phyloP scores from a whole-genome alignment of 2,113 vertebrate species.

The Urocynchramus pylzowi region DNA sequence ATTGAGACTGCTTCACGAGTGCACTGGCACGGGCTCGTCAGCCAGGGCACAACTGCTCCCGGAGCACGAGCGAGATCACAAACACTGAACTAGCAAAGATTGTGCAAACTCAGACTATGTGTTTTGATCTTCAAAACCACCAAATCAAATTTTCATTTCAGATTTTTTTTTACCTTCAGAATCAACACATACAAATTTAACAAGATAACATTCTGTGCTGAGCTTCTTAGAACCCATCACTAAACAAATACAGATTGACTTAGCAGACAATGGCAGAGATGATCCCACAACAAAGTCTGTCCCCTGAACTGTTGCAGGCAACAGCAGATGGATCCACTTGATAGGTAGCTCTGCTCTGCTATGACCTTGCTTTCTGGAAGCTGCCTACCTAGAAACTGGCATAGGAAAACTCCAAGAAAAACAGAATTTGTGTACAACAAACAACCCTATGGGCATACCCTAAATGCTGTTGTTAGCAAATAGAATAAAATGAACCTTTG shows the following conservation, averaged over 20 bases:
- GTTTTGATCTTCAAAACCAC: background rate
- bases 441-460: background rate
- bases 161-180: background rate
- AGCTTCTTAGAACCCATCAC: background rate
- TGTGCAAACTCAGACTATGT: background rate
- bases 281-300: background rate
- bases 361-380: background rate
- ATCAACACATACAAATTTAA: background rate
- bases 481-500: background rate
- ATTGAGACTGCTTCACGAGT: background rate
- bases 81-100: background rate
- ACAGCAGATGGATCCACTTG: background rate
- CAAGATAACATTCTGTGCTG: background rate
- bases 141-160: background rate
- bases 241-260: background rate
- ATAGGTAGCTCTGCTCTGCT: background rate
- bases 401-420: background rate
- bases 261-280: background rate
- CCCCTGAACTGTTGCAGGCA: background rate
- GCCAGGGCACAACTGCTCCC: background rate
- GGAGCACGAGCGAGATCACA: fast-evolving
- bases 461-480: background rate
- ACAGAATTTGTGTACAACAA: background rate
- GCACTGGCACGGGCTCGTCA: background rate
- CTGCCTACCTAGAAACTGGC: background rate